A percentile compares a stretch with the other conserved stretches of the same genome.
Conservation (phyloP, 23 tunicate species). For the Halocynthia aurantium region DNA sequence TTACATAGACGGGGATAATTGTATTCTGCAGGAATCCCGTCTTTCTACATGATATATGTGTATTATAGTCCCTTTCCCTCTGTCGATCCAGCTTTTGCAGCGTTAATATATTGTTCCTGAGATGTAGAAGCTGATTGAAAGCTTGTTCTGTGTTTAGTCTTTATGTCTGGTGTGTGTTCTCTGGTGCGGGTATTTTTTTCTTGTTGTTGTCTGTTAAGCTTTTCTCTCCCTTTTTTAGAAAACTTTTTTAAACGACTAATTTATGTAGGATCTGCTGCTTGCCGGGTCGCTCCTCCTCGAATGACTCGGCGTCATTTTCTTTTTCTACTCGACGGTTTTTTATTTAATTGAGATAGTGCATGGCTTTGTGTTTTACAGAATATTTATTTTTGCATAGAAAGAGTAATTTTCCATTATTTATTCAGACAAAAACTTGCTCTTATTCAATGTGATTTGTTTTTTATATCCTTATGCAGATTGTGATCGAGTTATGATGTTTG, state of each 20-base stretch:
- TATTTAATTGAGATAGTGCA: conserved; percentile 14
- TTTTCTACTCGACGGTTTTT: conserved; percentile 7
- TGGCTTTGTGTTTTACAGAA: conserved; percentile 32
- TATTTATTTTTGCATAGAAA: conserved; percentile 35
- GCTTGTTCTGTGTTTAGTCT: not conserved
- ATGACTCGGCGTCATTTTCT: conserved; percentile 2
- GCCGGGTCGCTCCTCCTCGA: not conserved
- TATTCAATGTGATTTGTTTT: too few species aligned
- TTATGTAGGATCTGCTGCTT: too few species aligned
- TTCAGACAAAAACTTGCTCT: conserved; percentile 10
- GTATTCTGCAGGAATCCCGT: not conserved
- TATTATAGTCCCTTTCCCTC: not conserved
- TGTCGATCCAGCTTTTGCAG: not conserved
- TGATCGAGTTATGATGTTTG: too few species aligned
- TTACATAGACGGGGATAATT: not conserved
- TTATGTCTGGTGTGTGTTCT: not conserved
- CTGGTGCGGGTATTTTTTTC: not conserved
- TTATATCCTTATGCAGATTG: too few species aligned
- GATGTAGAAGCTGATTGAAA: not conserved
- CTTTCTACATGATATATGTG: not conserved
- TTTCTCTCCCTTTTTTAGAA: not conserved
- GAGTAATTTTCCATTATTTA: conserved; percentile 29
- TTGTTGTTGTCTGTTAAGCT: not conserved
- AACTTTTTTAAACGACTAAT: too few species aligned
- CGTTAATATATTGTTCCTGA: not conserved